Evolutionary conservation across 2,888 invertebrate genomes (phyloP).

Genomic region (Busseola fusca): DNA sequence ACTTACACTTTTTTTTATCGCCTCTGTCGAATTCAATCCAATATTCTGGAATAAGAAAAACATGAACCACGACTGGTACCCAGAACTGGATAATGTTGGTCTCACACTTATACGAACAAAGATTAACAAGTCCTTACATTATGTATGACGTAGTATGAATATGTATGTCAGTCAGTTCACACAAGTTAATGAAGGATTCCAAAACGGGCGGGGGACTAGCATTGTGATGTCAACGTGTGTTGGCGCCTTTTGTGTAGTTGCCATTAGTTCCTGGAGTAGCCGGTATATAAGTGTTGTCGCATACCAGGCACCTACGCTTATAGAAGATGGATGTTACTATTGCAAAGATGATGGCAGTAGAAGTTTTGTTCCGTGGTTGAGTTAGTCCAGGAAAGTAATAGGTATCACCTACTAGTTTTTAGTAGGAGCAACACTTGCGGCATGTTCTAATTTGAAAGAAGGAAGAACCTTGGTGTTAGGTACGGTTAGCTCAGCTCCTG

Average conservation of each 20-base stretch:
- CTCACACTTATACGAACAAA: slow-evolving; percentile 39
- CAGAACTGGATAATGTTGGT: slow-evolving; percentile 44
- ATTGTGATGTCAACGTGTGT: slow-evolving; percentile 36
- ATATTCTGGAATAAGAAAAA: not conserved
- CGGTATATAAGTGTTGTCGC: not conserved
- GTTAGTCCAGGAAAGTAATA: not conserved
- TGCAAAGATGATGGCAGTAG: not conserved
- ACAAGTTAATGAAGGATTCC: slow-evolving; percentile 57
- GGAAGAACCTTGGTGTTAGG: not conserved
- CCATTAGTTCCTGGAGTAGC: slow-evolving; percentile 41
- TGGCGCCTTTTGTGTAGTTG: slow-evolving; percentile 30
- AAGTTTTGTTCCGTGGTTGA: not conserved
- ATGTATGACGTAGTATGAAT: slow-evolving; percentile 52
- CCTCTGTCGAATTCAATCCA: not conserved
- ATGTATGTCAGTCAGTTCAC: slow-evolving; percentile 50
- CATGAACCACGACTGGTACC: slow-evolving; percentile 32
- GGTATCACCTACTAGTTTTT: not conserved
- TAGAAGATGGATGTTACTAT: not conserved
- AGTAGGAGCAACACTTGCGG: too few relatives aligned
- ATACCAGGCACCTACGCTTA: not conserved
- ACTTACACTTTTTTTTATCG: not conserved
- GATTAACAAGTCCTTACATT: slow-evolving; percentile 48
- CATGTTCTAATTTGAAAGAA: not conserved
- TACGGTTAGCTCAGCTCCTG: not conserved
- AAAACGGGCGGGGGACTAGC: slow-evolving; percentile 32